Base-by-base conservation (phyloP, 2,113 vertebrate genomes). In the Psilopsiagon aymara region DNA sequence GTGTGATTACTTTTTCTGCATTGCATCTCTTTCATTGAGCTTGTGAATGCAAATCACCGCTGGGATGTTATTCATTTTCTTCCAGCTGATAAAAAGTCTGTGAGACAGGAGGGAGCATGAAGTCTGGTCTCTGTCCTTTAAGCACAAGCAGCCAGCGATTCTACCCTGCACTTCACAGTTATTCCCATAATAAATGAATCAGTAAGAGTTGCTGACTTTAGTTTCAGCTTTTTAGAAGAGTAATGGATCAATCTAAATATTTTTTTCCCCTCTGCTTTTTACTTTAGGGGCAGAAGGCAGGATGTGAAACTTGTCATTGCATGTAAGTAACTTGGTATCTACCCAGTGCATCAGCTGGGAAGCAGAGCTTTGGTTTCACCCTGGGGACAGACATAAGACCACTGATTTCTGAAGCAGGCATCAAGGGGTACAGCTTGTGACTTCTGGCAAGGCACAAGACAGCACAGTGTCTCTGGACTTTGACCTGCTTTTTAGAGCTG, bases 1-100 rank as follows among this genome's bases (percentile, higher is more conserved):
- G 0, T 43, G 57, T 64, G 77, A 85, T 87, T 92, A 62, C 41
- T 76, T 92, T 89, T 87, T 60, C 69, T 71, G 35, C 7, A 21
- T 75, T 76, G 52, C 24, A 21, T 78, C 83, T 92, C 73, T 84
- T 88, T 75, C 60, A 73, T 64, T 64, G 86, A 95, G 69, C 39
- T 79, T 35, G 39, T 66, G 90, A 82, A 97, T 94, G 86, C 47
- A 89, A 84, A 94, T 82, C 57, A 52, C 39, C 19, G 37, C 62
- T 64, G 77, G 47, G 76, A 67, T 92, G 84, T 83, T 81, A 78
- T 31, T 92, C 14, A 86, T 93, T 94, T 88, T 81, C 39, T 84
- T 89, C 60, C 33, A 79, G 76, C 73, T 73, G 91, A 92, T 86
- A 77, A 88, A 92, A 86, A 3, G 33, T 59, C 68, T 78, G 76